Percentiles rank a stretch among this genome's conserved stretches.
Conservation (phyloP, 2,888 invertebrate genomes). For the Atherix ibis region DNA sequence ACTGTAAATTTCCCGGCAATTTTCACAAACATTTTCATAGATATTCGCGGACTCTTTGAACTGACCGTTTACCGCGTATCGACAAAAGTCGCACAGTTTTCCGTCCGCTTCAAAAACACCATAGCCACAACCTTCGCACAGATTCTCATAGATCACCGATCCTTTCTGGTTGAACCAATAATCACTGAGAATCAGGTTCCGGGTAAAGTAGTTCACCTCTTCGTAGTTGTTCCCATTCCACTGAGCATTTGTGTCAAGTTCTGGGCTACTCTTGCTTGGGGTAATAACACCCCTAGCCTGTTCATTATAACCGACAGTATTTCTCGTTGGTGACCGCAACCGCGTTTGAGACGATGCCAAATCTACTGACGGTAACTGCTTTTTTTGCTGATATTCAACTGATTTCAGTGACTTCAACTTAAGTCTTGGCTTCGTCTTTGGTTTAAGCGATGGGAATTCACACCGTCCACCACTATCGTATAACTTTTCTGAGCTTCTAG, state of each 20-base stretch:
- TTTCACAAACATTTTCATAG: slow-evolving; percentile 29
- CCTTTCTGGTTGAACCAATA: slow-evolving; percentile 5
- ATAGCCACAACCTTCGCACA: slow-evolving; percentile 29
- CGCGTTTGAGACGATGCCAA: too few relatives aligned
- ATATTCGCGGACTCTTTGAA: slow-evolving; percentile 14
- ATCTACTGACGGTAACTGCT: too few relatives aligned
- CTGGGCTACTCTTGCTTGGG: background rate
- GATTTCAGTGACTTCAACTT: too few relatives aligned
- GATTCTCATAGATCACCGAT: slow-evolving; percentile 22
- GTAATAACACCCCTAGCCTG: too few relatives aligned
- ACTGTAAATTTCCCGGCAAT: slow-evolving; percentile 24
- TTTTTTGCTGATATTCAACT: too few relatives aligned
- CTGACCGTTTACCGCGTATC: slow-evolving; percentile 23
- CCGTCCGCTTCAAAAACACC: slow-evolving; percentile 27
- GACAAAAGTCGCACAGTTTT: slow-evolving; percentile 27
- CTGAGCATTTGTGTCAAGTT: background rate
- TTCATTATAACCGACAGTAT: too few relatives aligned
- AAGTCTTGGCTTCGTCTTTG: too few relatives aligned
- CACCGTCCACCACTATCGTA: too few relatives aligned
- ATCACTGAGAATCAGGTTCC: slow-evolving; percentile 6
- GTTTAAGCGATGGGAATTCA: too few relatives aligned
- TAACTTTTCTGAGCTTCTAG: too few relatives aligned
- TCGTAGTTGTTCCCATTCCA: background rate
- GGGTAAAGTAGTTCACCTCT: slow-evolving; percentile 4
- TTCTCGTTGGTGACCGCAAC: too few relatives aligned